Conservation (phyloP, 1,140 invertebrate species). For the Microplitis mediator region DNA sequence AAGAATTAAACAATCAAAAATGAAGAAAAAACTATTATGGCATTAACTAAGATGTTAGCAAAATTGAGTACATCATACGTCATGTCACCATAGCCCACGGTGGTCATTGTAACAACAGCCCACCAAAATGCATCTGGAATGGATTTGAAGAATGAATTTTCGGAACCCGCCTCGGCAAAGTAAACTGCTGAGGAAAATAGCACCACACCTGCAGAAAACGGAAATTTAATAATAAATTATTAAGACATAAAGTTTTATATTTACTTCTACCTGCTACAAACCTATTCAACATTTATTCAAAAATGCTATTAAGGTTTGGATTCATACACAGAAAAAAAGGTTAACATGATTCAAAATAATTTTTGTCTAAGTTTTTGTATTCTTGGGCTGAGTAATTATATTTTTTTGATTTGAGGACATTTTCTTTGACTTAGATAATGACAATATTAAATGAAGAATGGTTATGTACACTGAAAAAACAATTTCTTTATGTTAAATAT, state of each 20-base stretch:
- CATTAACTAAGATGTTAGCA: slow-evolving; percentile 69
- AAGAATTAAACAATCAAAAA: slow-evolving; percentile 6
- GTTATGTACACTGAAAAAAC: no score
- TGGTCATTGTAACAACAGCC: slow-evolving; percentile 79
- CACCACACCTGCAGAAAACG: slow-evolving; percentile 84
- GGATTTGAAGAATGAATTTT: slow-evolving; percentile 95
- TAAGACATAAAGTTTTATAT: no score
- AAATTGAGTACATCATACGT: slow-evolving; percentile 86
- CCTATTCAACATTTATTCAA: neutral
- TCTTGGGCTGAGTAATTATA: no score
- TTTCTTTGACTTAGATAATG: no score
- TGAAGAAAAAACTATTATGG: slow-evolving; percentile 54
- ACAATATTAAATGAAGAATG: no score
- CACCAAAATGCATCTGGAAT: slow-evolving; percentile 98
- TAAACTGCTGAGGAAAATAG: slow-evolving; percentile 98
- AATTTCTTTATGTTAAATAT: no score
- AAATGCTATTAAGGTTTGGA: neutral
- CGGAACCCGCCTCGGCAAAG: slow-evolving; percentile 96
- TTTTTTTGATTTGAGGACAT: no score
- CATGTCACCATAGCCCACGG: slow-evolving; percentile 99
- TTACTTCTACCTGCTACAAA: no score
- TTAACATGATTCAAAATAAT: no score
- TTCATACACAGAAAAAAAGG: no score
- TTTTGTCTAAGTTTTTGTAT: no score
- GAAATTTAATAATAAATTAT: slow-evolving; percentile 47